Conservation (phyloP, 2,888 invertebrate genomes). For the Trichopoda pennipes region DNA sequence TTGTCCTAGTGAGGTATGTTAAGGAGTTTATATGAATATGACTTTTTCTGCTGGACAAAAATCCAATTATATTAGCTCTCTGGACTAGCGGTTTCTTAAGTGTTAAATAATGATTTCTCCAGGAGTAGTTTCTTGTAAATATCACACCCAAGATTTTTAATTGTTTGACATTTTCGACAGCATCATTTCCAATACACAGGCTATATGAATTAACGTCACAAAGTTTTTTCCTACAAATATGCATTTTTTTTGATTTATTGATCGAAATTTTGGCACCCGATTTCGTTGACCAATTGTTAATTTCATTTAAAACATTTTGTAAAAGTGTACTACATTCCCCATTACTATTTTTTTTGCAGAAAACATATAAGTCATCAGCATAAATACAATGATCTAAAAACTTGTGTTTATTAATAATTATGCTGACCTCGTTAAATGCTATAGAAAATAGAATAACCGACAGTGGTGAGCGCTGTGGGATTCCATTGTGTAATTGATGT, state of each 20-base stretch:
- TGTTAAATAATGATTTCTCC: too few species aligned
- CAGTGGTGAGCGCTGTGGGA: slow-evolving; percentile 41
- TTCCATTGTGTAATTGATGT: slow-evolving; percentile 37
- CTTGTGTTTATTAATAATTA: slow-evolving; percentile 2
- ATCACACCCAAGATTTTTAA: too few species aligned
- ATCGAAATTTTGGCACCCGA: not conserved
- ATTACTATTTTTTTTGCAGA: too few species aligned
- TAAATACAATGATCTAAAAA: too few species aligned
- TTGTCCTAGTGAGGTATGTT: not conserved
- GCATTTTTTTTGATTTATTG: slow-evolving; percentile 10
- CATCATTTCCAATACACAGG: too few species aligned
- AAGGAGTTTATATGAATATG: slow-evolving; percentile 1
- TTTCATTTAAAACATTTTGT: too few species aligned
- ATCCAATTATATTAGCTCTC: not conserved
- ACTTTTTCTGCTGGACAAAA: slow-evolving; percentile 13
- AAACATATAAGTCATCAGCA: too few species aligned
- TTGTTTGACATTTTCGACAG: too few species aligned
- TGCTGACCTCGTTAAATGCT: slow-evolving; percentile 50
- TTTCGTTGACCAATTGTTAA: too few species aligned
- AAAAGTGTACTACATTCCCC: too few species aligned
- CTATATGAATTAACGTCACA: not conserved
- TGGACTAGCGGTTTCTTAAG: too few species aligned
- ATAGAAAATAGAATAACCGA: slow-evolving; percentile 53
- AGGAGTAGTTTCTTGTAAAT: too few species aligned
- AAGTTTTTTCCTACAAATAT: slow-evolving; percentile 1